Evolutionary conservation across 1,140 invertebrate species (phyloP).

Genomic region (Solen grandis): DNA sequence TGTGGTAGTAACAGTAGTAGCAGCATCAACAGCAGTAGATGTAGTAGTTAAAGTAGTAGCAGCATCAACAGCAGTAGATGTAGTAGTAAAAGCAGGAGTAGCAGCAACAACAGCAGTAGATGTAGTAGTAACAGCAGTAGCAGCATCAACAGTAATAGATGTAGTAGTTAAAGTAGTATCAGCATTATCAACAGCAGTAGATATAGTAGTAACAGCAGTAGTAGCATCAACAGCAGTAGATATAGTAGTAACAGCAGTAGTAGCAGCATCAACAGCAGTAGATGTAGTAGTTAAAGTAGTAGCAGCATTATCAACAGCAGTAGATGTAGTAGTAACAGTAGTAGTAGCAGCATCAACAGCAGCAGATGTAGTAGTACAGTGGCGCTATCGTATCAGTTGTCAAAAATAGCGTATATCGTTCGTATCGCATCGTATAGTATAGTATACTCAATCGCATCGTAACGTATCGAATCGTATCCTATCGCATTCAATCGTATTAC

Average conservation of each 20-base stretch:
- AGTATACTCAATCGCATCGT: too few species aligned
- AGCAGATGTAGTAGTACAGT: too few species aligned
- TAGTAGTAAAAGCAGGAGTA: constrained; percentile 36
- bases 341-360: too few species aligned
- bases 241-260: constrained; percentile 52
- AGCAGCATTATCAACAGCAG: constrained; percentile 50
- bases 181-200: constrained; percentile 38
- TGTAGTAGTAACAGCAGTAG: constrained; percentile 41
- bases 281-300: constrained; percentile 49
- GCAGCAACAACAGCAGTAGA: constrained; percentile 43
- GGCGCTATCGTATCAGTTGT: too few species aligned
- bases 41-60: constrained; percentile 43
- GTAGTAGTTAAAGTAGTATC: constrained; percentile 42
- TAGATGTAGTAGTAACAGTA: constrained; percentile 43
- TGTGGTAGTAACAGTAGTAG: constrained; percentile 41
- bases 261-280: constrained; percentile 50
- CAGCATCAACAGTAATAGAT: constrained; percentile 44
- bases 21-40: constrained; percentile 38
- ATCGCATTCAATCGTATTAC: too few species aligned
- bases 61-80: constrained; percentile 44
- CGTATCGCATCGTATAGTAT: too few species aligned
- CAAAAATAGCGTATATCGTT: too few species aligned
- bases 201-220: constrained; percentile 25
- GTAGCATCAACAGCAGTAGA: too few species aligned
- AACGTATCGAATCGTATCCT: constrained; percentile 24